phyloP scores from a whole-genome alignment of 2,888 invertebrate genomes.

The Scelioninae gen. 1 region DNA sequence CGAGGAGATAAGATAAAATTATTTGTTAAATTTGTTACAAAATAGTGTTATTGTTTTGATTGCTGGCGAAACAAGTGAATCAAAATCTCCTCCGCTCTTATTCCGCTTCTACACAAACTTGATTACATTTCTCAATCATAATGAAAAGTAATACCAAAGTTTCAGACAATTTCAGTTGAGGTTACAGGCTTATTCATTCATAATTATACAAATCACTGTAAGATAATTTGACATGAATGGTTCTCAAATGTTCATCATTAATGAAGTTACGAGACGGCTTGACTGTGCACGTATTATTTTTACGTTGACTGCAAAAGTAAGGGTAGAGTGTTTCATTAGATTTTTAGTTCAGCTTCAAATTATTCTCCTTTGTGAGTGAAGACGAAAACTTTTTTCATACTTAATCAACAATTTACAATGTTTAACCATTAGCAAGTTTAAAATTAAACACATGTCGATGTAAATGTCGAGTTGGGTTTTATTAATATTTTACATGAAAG shows the following conservation, averaged over 20 bases:
- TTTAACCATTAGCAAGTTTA: slow-evolving; percentile 4
- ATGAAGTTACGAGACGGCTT: slow-evolving; percentile 2
- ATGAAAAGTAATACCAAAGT: slow-evolving; percentile 41
- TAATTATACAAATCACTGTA: slow-evolving; percentile 14
- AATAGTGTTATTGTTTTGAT: not conserved
- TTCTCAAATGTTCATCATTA: slow-evolving; percentile 6
- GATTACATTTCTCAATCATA: slow-evolving; percentile 32
- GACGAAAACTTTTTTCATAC: slow-evolving; percentile 9
- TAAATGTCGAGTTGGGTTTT: slow-evolving; percentile 3
- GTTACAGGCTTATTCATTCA: slow-evolving; percentile 15
- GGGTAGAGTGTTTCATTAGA: not conserved
- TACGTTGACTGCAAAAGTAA: not conserved
- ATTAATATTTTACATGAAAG: slow-evolving; percentile 4
- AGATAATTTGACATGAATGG: slow-evolving; percentile 9
- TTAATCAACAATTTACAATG: slow-evolving; percentile 7
- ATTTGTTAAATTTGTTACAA: not conserved
- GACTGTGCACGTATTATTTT: slow-evolving; percentile 4
- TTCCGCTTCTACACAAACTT: slow-evolving; percentile 1
- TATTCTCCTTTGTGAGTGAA: slow-evolving; percentile 9
- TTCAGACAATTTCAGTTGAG: slow-evolving; percentile 18
- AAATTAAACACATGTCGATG: not conserved
- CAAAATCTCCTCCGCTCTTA: slow-evolving; percentile 2
- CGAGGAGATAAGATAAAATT: not conserved
- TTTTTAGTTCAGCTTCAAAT: not conserved
- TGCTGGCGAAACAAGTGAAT: slow-evolving; percentile 4